Percentiles rank a stretch among this genome's conserved stretches.
phyloP scores from a whole-genome alignment of 2,113 vertebrate species.

The Microcebus jonahi region DNA sequence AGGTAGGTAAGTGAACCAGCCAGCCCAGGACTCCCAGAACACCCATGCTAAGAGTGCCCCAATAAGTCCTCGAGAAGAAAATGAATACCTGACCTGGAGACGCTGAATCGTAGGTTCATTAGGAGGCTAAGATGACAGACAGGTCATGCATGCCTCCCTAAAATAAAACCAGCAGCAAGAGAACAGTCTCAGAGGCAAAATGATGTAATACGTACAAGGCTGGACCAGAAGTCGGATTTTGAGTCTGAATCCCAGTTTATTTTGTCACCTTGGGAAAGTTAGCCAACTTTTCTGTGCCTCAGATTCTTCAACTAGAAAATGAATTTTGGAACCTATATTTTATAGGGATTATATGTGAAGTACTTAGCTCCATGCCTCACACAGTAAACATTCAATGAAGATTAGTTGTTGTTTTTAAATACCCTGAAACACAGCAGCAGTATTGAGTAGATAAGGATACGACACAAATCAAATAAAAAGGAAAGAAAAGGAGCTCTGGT shows the following conservation, averaged over 20 bases:
- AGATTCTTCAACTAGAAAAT: constrained; percentile 31
- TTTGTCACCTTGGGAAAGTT: not conserved
- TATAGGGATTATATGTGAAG: not conserved
- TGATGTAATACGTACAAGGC: not conserved
- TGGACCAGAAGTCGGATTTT: not conserved
- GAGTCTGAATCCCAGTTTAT: not conserved
- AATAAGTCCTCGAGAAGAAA: constrained; percentile 53
- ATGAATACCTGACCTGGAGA: constrained; percentile 67
- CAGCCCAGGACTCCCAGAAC: constrained; percentile 50
- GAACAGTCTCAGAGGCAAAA: constrained; percentile 54
- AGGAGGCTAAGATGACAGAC: constrained; percentile 76
- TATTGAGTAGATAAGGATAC: not conserved
- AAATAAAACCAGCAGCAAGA: constrained; percentile 72
- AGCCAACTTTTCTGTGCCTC: constrained; percentile 25
- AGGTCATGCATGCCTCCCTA: constrained; percentile 75
- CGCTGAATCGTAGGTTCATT: constrained; percentile 54
- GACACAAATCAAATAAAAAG: not conserved
- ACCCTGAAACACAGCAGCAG: not conserved
- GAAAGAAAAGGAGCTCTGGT: not conserved
- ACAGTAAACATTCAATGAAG: not conserved
- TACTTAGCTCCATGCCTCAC: not conserved
- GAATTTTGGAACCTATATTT: not conserved
- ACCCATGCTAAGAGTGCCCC: constrained; percentile 67
- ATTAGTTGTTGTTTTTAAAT: not conserved
- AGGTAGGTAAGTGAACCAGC: constrained; percentile 6